phyloP scores from a whole-genome alignment of 2,888 invertebrate genomes.

The Entomobrya multifasciata region DNA sequence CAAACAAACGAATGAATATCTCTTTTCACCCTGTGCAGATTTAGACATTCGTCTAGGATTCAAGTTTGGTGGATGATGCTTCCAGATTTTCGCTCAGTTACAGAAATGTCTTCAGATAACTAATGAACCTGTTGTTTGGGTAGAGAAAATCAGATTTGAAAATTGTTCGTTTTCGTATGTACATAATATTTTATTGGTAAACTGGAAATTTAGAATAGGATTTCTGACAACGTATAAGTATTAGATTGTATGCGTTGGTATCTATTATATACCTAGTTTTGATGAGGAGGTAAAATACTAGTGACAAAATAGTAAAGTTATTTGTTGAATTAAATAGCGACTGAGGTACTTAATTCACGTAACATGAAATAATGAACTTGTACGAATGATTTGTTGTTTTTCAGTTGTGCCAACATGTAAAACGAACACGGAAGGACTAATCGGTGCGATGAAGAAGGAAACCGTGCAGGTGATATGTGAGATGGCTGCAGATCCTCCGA shows the following conservation, averaged over 20 bases:
- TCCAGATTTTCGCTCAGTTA: conserved; percentile 1
- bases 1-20: background rate
- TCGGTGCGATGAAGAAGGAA: conserved; percentile 93
- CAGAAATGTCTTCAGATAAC: background rate
- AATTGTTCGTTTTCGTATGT: too few relatives aligned
- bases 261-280: too few relatives aligned
- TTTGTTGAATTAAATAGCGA: background rate
- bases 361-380: background rate
- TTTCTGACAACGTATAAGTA: too few relatives aligned
- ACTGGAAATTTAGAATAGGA: too few relatives aligned
- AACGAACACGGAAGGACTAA: conserved; percentile 82
- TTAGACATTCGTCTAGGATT: background rate
- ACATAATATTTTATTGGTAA: too few relatives aligned
- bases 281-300: too few relatives aligned
- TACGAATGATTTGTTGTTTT: conserved; percentile 72
- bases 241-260: too few relatives aligned
- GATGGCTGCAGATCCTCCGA: conserved; percentile 93
- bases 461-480: conserved; percentile 92
- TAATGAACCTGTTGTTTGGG: background rate
- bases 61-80: background rate
- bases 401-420: conserved; percentile 86
- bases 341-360: too few relatives aligned
- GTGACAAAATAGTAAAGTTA: background rate
- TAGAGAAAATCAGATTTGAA: too few relatives aligned
- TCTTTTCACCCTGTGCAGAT: conserved; percentile 18